Evolutionary conservation across 2,113 vertebrate species (phyloP), one percentile per base, ranked within the genome.

Genomic region (Amphiprion ocellaris): DNA sequence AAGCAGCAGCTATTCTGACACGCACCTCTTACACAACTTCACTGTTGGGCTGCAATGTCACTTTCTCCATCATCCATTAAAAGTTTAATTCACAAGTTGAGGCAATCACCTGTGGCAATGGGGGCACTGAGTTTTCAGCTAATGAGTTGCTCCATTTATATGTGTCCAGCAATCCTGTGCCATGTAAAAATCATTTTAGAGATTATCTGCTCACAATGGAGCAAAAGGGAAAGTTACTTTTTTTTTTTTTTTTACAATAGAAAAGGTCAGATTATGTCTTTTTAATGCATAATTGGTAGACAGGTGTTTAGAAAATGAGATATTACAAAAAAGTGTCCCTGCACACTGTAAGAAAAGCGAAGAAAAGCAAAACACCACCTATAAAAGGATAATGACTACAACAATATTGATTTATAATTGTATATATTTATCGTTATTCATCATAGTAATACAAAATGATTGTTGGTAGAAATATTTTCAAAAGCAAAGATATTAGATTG

Each of bases 121-220:
- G 47, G 16, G 53, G 4, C 12, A 37, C 44, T 30, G 60, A 39
- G 28, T 47, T 60, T 56, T 6, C 11, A 56, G 16, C 60, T 70
- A 46, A 74, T 68, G 64, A 33, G 6, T 24, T 23, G 74, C 28
- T 55, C 53, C 37, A 28, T 39, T 28, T 64, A 46, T 39, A 77
- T 28, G 30, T 44, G 28, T 53, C 28, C 59, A 41, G 21, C 41
- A 61, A 46, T 63, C 15, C 21, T 28, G 16, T 49, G 61, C 67
- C 55, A 49, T 79, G 30, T 70, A 62, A 76, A 69, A 82, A 33
- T 44, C 49, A 56, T 73, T 70, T 76, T 15, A 66, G 68, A 68
- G 11, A 49, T 30, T 23, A 73, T 46, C 24, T 66, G 37, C 24
- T 37, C 19, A 74, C n/a, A 5, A 23, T 0, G 11, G 19, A 30